Percentiles rank a stretch among this genome's conserved stretches.
Evolutionary conservation across 1,140 invertebrate genomes (phyloP).

Genomic region (Harpegnathos saltator): DNA sequence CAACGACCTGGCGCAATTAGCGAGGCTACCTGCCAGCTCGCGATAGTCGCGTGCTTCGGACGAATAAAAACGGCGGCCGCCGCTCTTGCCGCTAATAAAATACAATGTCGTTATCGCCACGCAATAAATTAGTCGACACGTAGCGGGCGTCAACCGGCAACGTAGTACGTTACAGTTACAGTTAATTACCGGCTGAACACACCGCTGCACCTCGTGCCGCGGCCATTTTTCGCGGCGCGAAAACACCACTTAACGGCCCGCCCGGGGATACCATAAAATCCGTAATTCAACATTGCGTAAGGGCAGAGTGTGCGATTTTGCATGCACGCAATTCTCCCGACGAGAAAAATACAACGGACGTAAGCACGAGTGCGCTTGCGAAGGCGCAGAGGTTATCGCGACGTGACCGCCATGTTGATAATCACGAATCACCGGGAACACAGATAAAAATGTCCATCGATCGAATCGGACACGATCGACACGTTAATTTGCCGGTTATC

Average conservation of each 20-base stretch:
- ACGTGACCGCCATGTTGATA: too few relatives aligned
- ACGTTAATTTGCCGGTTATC: too few relatives aligned
- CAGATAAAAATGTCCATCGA: too few relatives aligned
- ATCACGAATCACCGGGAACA: too few relatives aligned
- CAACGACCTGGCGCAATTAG: slow-evolving; percentile 23
- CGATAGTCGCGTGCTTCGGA: slow-evolving; percentile 22
- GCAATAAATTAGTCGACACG: slow-evolving; percentile 49
- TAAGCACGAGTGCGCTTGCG: not conserved
- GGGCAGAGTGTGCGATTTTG: slow-evolving; percentile 28
- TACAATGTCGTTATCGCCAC: slow-evolving; percentile 45
- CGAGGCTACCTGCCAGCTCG: slow-evolving; percentile 1
- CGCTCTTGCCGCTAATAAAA: slow-evolving; percentile 29
- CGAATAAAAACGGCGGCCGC: slow-evolving; percentile 40
- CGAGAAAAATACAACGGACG: not conserved
- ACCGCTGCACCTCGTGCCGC: slow-evolving; percentile 27
- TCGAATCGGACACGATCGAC: too few relatives aligned
- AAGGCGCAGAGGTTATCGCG: not conserved
- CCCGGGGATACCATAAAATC: slow-evolving; percentile 33
- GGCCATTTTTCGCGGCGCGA: slow-evolving; percentile 28
- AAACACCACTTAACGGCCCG: slow-evolving; percentile 40
- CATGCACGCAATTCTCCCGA: slow-evolving; percentile 16
- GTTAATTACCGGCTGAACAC: slow-evolving; percentile 48
- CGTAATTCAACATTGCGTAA: slow-evolving; percentile 30
- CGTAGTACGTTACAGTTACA: slow-evolving; percentile 37
- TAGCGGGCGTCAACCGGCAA: slow-evolving; percentile 21